A percentile compares a stretch with the other conserved stretches of the same genome.
These are phyloP conservation scores for Doryteuthis pealeii DNA, from an alignment of 1,140 invertebrate genomes.

Conservation along the genomic window DNA sequence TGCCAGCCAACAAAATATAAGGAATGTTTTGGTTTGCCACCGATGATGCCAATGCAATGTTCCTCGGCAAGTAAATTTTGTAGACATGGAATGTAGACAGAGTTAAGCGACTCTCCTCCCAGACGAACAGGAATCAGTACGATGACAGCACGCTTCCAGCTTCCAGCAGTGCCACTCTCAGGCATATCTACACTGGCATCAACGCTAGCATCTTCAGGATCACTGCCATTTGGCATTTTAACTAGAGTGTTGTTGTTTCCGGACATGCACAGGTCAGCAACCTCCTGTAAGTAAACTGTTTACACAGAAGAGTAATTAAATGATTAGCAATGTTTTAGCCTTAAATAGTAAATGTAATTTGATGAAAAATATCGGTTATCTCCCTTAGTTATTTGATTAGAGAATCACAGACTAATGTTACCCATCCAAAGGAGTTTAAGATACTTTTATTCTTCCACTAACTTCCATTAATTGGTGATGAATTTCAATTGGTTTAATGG, in stretches of 20 bases:
- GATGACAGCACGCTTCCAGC: conserved; percentile 75
- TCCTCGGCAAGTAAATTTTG: conserved; percentile 76
- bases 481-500: no score
- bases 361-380: no score
- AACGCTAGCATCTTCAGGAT: neutral
- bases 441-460: no score
- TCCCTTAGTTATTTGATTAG: no score
- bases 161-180: neutral
- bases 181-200: neutral
- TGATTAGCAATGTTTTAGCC: no score
- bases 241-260: neutral
- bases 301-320: no score
- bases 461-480: no score
- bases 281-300: conserved; percentile 7
- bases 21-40: conserved; percentile 86
- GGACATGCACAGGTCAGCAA: conserved; percentile 1
- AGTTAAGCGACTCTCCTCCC: conserved; percentile 81
- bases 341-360: no score
- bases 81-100: conserved; percentile 79
- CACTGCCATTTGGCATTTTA: neutral
- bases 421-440: no score
- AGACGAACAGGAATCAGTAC: conserved; percentile 82
- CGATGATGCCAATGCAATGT: conserved; percentile 86
- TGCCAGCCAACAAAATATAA: conserved; percentile 90
- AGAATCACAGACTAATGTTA: no score